These are phyloP conservation scores for Clamator glandarius DNA, from an alignment of 2,797 vertebrate species.

Conservation along the genomic window DNA sequence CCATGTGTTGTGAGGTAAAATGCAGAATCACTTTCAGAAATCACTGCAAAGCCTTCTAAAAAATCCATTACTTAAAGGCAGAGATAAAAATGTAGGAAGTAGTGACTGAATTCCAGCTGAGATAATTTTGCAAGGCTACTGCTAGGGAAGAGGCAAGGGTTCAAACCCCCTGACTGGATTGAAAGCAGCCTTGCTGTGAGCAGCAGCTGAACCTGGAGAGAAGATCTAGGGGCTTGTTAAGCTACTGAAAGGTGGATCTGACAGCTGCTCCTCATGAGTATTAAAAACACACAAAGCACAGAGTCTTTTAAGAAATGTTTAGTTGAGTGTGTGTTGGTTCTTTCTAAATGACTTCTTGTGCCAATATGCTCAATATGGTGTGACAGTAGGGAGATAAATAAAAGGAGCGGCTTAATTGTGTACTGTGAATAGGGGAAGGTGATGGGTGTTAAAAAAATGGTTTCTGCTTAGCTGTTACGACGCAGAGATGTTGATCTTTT, in stretches of 20 bases:
- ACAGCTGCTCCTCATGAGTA: neutral
- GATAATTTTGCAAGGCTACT: neutral
- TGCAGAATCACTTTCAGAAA: neutral
- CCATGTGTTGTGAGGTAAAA: neutral
- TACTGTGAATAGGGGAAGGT: neutral
- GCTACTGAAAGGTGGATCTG: neutral
- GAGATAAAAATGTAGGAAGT: neutral
- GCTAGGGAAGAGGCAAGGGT: neutral
- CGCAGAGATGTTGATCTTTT: neutral
- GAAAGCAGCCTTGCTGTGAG: neutral
- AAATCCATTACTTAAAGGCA: neutral
- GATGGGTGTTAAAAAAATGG: neutral
- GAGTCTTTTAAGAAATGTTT: accelerated
- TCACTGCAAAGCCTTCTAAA: neutral
- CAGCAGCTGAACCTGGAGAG: neutral
- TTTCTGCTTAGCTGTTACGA: neutral
- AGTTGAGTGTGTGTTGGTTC: neutral
- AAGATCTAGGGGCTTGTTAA: neutral
- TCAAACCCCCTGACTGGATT: neutral
- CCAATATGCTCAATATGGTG: neutral
- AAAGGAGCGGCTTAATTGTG: neutral
- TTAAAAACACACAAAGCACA: neutral
- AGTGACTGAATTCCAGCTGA: neutral
- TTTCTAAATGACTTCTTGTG: neutral
- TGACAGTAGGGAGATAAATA: neutral